Conservation (phyloP, 2,113 vertebrate species). For the Bubo bubo region DNA sequence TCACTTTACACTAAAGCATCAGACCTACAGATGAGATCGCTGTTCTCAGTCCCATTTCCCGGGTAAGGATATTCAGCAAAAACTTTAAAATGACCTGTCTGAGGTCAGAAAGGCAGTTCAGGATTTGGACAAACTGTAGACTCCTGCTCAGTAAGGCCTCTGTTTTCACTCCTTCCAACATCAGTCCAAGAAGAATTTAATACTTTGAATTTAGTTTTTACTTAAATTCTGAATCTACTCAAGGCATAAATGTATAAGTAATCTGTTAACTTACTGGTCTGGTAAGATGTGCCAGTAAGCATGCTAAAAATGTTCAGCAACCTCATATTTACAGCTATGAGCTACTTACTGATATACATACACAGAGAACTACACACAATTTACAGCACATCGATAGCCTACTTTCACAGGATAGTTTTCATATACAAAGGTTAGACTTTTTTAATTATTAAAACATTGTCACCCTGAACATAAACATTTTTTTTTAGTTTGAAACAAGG, state of each 20-base stretch:
- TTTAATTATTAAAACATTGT: conserved; percentile 2
- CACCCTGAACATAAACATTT: neutral
- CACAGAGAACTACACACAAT: neutral
- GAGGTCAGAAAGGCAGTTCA: neutral
- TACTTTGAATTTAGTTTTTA: neutral
- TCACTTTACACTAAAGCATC: neutral
- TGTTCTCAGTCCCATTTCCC: neutral
- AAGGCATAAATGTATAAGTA: neutral
- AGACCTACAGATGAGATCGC: neutral
- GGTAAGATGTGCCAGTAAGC: neutral
- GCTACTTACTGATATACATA: neutral
- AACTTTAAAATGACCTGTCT: neutral
- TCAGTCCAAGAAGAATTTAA: neutral
- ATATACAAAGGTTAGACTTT: neutral
- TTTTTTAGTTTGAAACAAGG: neutral
- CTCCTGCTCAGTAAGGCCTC: neutral
- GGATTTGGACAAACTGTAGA: neutral
- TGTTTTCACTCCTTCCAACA: neutral
- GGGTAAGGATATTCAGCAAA: neutral
- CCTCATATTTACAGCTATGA: neutral
- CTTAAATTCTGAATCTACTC: conserved; percentile 8
- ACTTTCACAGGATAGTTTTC: neutral
- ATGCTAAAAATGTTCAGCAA: neutral
- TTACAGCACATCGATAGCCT: neutral
- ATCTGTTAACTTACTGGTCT: neutral